Percentiles rank a stretch among this genome's conserved stretches.
phyloP scores from a whole-genome alignment of 2,113 vertebrate species.

The Calyptommatus sinebrachiatus region DNA sequence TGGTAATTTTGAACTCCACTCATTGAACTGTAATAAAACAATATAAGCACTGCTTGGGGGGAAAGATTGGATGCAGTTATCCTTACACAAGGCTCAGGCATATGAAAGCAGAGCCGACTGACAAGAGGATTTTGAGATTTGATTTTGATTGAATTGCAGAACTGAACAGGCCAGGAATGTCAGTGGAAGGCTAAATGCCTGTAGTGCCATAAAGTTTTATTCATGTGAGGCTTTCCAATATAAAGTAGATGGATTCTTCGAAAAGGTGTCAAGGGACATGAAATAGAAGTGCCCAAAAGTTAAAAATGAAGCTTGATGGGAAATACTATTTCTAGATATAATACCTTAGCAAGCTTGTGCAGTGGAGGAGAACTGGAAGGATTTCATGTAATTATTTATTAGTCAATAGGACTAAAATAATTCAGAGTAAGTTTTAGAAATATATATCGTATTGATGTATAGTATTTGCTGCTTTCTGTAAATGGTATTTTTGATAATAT shows the following conservation, averaged over 20 bases:
- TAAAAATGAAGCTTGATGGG: constrained; percentile 66
- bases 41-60: constrained; percentile 84
- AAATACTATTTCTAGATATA: constrained; percentile 71
- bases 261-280: constrained; percentile 77
- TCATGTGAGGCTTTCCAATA: constrained; percentile 83
- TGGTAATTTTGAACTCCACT: constrained; percentile 86
- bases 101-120: constrained; percentile 79
- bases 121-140: constrained; percentile 86
- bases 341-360: constrained; percentile 66
- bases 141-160: constrained; percentile 86
- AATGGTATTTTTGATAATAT: constrained; percentile 2
- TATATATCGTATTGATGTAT: constrained; percentile 18
- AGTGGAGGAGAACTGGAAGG: background rate
- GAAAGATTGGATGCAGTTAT: constrained; percentile 79
- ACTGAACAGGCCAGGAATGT: constrained; percentile 81
- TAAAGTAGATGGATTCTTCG: constrained; percentile 82
- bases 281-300: constrained; percentile 74
- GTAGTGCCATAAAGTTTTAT: constrained; percentile 83
- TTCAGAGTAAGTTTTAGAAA: constrained; percentile 9
- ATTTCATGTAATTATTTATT: constrained; percentile 59
- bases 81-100: constrained; percentile 76
- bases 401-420: constrained; percentile 33
- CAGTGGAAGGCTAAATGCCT: constrained; percentile 82
- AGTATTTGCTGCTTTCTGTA: constrained; percentile 43
- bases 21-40: constrained; percentile 91